Conservation (phyloP, 1,140 invertebrate species). For the Drosophila tristis region DNA sequence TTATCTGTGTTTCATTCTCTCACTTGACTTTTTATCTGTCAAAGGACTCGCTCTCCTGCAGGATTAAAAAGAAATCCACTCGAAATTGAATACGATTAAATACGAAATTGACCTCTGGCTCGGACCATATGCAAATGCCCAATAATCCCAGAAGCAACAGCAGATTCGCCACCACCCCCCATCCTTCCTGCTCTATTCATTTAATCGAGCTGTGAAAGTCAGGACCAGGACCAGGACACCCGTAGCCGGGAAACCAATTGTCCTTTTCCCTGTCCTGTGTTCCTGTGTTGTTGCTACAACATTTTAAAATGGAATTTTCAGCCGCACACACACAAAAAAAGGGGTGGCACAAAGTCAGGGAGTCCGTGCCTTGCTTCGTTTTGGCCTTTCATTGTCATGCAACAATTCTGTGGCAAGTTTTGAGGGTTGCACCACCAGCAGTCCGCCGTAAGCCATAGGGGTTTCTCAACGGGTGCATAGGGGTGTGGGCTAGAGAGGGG, state of each 20-base stretch:
- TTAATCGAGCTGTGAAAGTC: conserved; percentile 74
- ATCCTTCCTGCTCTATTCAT: neutral
- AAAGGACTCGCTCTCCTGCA: conserved; percentile 17
- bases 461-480: conserved; percentile 10
- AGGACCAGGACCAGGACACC: conserved; percentile 37
- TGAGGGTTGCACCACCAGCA: conserved; percentile 31
- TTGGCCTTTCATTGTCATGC: conserved; percentile 43
- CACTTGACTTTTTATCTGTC: conserved; percentile 51
- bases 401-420: conserved; percentile 45
- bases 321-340: conserved; percentile 28
- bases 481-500: conserved; percentile 10
- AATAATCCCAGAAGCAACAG: conserved; percentile 11
- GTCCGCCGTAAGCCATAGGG: conserved; percentile 8
- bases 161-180: neutral
- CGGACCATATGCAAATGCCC: conserved; percentile 71
- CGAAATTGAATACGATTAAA: conserved; percentile 81
- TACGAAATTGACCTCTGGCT: conserved; percentile 73
- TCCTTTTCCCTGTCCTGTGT: conserved; percentile 38
- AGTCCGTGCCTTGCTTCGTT: conserved; percentile 19
- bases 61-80: conserved; percentile 82
- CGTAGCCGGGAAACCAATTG: conserved; percentile 25
- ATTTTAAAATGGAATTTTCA: conserved; percentile 76
- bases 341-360: conserved; percentile 10
- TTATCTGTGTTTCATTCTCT: conserved; percentile 20
- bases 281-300: conserved; percentile 28